Base-by-base conservation (phyloP, 2,888 invertebrate genomes). In the Fragum whitleyi region DNA sequence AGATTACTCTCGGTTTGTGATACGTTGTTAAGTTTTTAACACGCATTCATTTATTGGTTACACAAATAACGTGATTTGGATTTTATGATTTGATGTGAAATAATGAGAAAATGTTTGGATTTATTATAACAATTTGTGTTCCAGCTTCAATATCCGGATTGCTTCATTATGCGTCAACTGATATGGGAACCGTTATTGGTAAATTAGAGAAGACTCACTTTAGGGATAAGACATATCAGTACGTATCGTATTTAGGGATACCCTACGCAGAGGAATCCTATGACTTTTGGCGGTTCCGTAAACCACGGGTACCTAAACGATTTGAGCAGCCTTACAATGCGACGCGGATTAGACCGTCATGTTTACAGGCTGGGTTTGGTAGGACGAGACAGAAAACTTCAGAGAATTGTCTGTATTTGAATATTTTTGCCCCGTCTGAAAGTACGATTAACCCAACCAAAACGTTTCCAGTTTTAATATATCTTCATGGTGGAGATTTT, bases 401-500 rank as follows among this genome's bases (percentile, higher is more conserved):
- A 16, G 85, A 85, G 55, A 76, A 82, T 51, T 85, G 85, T 28
- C 62, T 85, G 28, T 78, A 59, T 57, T 59, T 85, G 9, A 85
- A 85, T 69, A 76, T 85, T n/a, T 85, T 76, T 39, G 78, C 82
- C 1, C 85, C 85, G 2, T 76, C 57, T 2, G 82, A 78, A 23
- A 82, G 80, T 32, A 80, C 82, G 1, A 75, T 78, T 16, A 85
- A 80, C 28, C 78, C 82, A 36, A 72, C 16, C 6, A 80, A 72
- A 71, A 83, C 65, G 19, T 85, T 39, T 51, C 82, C 85, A 29
- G 85, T 85, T 3, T 23, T 85, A 11, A 71, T 85, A 21, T 85
- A 82, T 59, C 69, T 85, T 23, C 85, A 85, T 67, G 82, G 78
- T 23, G 85, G 82, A 14, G 72, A 76, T 62, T 85, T 85, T 61